phyloP scores from a whole-genome alignment of 2,113 vertebrate genomes.

The Abramis brama region DNA sequence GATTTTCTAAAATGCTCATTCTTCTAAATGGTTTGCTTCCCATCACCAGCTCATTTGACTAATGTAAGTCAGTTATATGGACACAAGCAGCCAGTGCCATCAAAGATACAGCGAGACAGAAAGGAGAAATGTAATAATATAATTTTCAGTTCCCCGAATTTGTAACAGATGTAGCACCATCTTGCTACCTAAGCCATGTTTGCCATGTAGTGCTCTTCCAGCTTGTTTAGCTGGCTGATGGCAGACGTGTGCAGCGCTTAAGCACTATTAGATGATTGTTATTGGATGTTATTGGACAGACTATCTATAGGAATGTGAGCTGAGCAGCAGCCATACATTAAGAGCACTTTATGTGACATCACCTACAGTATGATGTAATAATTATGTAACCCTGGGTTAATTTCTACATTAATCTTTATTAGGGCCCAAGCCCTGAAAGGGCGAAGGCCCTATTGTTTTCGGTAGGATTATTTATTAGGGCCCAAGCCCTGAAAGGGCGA shows the following conservation, averaged over 20 bases:
- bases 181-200: slow-evolving; percentile 52
- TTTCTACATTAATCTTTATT: background rate
- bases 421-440: too few relatives aligned
- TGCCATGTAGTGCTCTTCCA: slow-evolving; percentile 43
- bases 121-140: slow-evolving; percentile 42
- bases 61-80: slow-evolving; percentile 59
- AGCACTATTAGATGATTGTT: slow-evolving; percentile 29
- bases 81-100: slow-evolving; percentile 44
- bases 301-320: background rate
- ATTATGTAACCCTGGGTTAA: background rate
- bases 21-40: slow-evolving; percentile 56
- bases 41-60: slow-evolving; percentile 54
- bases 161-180: slow-evolving; percentile 60
- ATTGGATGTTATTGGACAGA: background rate
- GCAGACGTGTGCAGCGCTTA: slow-evolving; percentile 35
- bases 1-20: slow-evolving; percentile 59
- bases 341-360: background rate
- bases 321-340: background rate
- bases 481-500: too few relatives aligned
- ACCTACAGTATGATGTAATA: background rate
- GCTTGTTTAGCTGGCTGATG: slow-evolving; percentile 31
- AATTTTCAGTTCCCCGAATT: slow-evolving; percentile 29
- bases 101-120: slow-evolving; percentile 6
- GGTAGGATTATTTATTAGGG: too few relatives aligned
- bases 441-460: too few relatives aligned